Percentiles rank a stretch among this genome's conserved stretches.
These are phyloP conservation scores for Tupaia tana DNA, from an alignment of 2,113 vertebrate species.

Conservation along the genomic window DNA sequence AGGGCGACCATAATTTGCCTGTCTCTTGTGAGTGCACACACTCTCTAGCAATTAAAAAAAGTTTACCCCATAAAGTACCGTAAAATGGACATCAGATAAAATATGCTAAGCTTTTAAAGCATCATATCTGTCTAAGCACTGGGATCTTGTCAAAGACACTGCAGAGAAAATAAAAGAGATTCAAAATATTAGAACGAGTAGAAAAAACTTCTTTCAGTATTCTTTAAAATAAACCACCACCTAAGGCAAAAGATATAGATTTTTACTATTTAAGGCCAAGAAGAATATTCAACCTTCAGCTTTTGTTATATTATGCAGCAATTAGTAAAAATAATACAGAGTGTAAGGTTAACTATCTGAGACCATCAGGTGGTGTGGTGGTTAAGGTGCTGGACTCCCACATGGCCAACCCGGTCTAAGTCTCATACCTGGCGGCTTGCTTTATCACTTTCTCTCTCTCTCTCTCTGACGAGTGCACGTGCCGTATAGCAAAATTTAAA, in stretches of 20 bases:
- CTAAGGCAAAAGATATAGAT: conserved; percentile 12
- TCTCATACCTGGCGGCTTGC: no score
- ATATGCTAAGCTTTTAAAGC: background rate
- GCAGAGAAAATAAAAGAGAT: background rate
- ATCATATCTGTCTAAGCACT: background rate
- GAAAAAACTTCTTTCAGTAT: background rate
- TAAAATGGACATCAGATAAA: conserved; percentile 26
- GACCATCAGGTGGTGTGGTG: no score
- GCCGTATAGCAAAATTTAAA: no score
- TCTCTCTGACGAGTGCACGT: no score
- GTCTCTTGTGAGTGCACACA: no score
- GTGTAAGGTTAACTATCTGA: conserved; percentile 19
- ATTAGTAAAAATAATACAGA: conserved; percentile 53
- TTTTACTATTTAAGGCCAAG: conserved; percentile 22
- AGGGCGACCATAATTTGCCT: no score
- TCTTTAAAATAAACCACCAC: conserved; percentile 50
- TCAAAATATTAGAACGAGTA: conserved; percentile 19
- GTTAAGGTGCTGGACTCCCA: no score
- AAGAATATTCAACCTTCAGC: background rate
- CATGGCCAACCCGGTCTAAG: no score
- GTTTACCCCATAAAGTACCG: background rate
- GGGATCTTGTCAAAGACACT: background rate
- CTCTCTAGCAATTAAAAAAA: no score
- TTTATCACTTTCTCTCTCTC: no score
- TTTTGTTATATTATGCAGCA: conserved; percentile 11